Conservation (phyloP, 2,113 vertebrate species). For the Lichenostomus cassidix region DNA sequence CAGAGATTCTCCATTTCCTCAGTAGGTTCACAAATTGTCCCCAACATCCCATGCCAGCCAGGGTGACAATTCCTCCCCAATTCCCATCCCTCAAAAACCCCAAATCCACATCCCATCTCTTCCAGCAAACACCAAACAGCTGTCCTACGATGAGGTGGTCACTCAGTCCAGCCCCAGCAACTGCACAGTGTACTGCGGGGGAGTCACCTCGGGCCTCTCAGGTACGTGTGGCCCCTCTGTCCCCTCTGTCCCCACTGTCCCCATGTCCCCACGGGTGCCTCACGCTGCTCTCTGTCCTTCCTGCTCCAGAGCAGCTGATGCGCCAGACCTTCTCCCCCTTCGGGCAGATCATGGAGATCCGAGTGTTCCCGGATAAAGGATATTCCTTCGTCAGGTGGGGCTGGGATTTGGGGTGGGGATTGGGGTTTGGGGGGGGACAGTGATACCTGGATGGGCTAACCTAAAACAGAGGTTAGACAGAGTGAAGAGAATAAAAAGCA, state of each 20-base stretch:
- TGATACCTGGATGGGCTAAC: no score
- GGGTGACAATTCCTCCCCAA: accelerated
- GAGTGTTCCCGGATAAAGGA: constrained; percentile 98
- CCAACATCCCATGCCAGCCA: accelerated
- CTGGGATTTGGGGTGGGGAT: no score
- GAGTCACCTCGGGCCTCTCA: constrained; percentile 91
- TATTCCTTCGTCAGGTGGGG: constrained; percentile 91
- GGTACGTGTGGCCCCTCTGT: constrained; percentile 66
- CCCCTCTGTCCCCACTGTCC: accelerated
- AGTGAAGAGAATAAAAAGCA: no score
- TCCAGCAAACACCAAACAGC: constrained; percentile 88
- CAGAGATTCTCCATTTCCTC: not conserved
- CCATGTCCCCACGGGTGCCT: accelerated
- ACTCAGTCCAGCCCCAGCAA: constrained; percentile 97
- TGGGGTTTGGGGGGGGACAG: no score
- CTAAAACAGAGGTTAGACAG: no score
- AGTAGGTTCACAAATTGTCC: not conserved
- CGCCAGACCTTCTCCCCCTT: constrained; percentile 97
- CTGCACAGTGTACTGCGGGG: constrained; percentile 97
- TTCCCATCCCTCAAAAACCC: not conserved
- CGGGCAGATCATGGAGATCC: constrained; percentile 96
- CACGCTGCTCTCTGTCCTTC: not conserved
- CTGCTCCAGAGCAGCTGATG: constrained; percentile 92
- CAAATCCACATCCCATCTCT: not conserved
- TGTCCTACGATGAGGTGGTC: constrained; percentile 95